Evolutionary conservation across 2,888 invertebrate species (phyloP), one percentile per base, ranked within the genome.

Genomic region (Euclidia mi): DNA sequence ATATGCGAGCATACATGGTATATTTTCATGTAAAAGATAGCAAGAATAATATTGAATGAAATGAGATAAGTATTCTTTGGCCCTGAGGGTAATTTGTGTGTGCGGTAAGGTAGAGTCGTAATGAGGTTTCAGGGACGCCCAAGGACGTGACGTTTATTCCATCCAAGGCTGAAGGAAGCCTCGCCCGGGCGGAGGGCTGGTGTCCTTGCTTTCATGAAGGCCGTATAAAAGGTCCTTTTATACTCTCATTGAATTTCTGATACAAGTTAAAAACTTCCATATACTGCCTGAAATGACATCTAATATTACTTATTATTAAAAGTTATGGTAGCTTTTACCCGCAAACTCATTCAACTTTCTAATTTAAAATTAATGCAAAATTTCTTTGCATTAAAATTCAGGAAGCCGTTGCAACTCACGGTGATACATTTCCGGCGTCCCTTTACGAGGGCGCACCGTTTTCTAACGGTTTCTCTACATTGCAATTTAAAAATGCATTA

Each of bases 401-500:
- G 86, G 85, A 87, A 87, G 85, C 81, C 81, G 65, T 79, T 79
- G 79, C 82, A 81, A 84, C 85, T 82, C 79, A 83, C 72, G 69
- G 75, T 83, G 81, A 76, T 82, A 81, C 73, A 86, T 82, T 86
- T 89, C 89, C 90, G 88, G 85, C 62, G 82, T 79, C 85, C 86
- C 87, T 88, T 87, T 85, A 84, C 66, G 81, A 87, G 85, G 84
- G 77, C 82, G 69, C 65, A 79, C 84, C 86, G 84, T 85, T 87
- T 72, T 67, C 71, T 87, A 89, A 88, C 89, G 85, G 89, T 87
- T 78, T 65, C 65, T 71, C 84, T 79, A 82, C 79, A 71, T n/a
- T 14, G 10, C 9, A 35, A 15, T 9, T 2, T 18, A 37, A 37
- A 37, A 9, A 37, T 25, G 2, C 20, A 25, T 25, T 25, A 25